Evolutionary conservation across 2,113 vertebrate genomes (phyloP).

Genomic region (Oreocharis arfaki): DNA sequence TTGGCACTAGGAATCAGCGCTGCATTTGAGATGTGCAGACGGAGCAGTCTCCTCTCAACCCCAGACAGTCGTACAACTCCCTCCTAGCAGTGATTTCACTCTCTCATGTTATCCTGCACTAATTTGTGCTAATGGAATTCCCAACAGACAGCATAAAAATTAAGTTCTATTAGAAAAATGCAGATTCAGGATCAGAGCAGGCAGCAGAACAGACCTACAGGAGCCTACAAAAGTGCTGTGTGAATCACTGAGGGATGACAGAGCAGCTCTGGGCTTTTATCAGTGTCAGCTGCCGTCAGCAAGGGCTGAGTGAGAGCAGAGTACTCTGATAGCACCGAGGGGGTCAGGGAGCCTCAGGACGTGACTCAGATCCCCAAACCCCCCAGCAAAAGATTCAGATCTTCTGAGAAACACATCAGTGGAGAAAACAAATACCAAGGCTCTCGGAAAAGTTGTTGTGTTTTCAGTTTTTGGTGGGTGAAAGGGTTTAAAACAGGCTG

Average conservation of each 20-base stretch:
- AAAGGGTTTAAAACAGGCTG: not conserved
- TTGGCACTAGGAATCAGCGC: not conserved
- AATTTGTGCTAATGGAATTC: not conserved
- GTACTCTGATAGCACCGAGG: fast-evolving
- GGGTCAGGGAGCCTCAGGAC: not conserved
- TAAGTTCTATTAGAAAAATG: not conserved
- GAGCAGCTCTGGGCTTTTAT: not conserved
- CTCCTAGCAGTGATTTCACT: not conserved
- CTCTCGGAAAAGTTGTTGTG: not conserved
- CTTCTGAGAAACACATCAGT: not conserved
- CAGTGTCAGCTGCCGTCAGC: not conserved
- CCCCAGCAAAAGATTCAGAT: not conserved
- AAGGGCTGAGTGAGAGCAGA: not conserved
- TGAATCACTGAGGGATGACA: not conserved
- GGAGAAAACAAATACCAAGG: not conserved
- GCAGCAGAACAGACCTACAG: not conserved
- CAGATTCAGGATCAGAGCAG: not conserved
- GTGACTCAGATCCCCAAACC: not conserved
- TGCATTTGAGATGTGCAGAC: not conserved
- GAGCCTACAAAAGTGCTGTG: not conserved
- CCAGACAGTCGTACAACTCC: not conserved
- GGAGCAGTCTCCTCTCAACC: not conserved
- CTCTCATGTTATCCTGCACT: not conserved
- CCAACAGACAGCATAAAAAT: not conserved
- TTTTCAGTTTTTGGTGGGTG: not conserved